These are phyloP conservation scores for Campoletis raptor DNA, from an alignment of 2,888 invertebrate species.

Conservation along the genomic window DNA sequence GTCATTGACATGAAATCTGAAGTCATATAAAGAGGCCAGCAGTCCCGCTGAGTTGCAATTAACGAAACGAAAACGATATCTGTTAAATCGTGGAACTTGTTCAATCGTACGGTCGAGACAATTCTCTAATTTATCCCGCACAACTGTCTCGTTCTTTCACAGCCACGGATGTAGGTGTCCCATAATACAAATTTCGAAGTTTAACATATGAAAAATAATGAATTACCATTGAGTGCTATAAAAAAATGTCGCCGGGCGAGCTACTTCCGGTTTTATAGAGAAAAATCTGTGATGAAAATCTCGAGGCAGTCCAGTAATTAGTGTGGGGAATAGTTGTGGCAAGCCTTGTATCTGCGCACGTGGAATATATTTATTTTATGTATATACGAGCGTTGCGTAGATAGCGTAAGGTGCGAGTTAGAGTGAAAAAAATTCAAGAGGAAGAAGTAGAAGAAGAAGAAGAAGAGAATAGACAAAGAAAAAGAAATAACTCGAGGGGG, in stretches of 20 bases:
- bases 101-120: background rate
- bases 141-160: background rate
- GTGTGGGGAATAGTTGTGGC: constrained; percentile 38
- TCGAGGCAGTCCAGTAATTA: constrained; percentile 46
- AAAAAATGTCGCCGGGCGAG: background rate
- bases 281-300: constrained; percentile 42
- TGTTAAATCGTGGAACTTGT: background rate
- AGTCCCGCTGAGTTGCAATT: background rate
- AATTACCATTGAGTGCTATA: background rate
- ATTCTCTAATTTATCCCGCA: background rate
- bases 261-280: background rate
- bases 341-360: constrained; percentile 43
- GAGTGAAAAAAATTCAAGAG: constrained; percentile 7
- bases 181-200: background rate
- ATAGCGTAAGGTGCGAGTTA: constrained; percentile 3
- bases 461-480: background rate
- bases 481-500: constrained; percentile 38
- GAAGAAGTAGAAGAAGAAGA: constrained; percentile 22
- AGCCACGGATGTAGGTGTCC: background rate
- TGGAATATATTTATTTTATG: constrained; percentile 52
- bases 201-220: background rate
- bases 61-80: background rate
- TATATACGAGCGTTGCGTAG: constrained; percentile 5
- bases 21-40: background rate
- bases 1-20: background rate